A percentile compares a stretch with the other conserved stretches of the same genome.
phyloP scores from a whole-genome alignment of 1,140 invertebrate genomes.

The Cydia strobilella region DNA sequence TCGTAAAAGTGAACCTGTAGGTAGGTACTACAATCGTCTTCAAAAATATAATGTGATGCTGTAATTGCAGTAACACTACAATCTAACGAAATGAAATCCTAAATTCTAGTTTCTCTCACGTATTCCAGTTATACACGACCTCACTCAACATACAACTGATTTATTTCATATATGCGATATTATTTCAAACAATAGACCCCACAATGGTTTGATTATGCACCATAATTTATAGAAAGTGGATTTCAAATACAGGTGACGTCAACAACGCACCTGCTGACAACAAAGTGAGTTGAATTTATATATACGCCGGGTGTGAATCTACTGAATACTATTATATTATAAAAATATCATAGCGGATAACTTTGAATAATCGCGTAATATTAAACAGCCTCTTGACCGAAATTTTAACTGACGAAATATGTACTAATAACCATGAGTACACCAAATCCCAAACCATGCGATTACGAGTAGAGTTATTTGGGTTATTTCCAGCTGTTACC shows the following conservation, averaged over 20 bases:
- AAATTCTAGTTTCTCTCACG: not conserved
- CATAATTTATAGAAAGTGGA: constrained; percentile 3
- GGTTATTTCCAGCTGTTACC: no score
- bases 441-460: no score
- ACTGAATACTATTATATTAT: not conserved
- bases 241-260: constrained; percentile 10
- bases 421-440: no score
- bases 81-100: no score
- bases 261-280: constrained; percentile 10
- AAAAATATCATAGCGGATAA: not conserved
- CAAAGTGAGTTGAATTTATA: constrained; percentile 8
- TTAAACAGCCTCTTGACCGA: not conserved
- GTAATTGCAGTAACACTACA: no score
- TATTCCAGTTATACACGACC: not conserved
- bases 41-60: no score
- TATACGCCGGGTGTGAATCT: not conserved
- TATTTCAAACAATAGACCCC: constrained; percentile 11
- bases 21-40: no score
- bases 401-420: no score
- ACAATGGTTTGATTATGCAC: constrained; percentile 9
- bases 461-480: no score
- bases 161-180: constrained; percentile 1
- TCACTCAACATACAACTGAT: not conserved
- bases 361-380: not conserved
- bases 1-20: no score